phyloP scores from a whole-genome alignment of 1,140 invertebrate genomes.

The Calliphora vicina region DNA sequence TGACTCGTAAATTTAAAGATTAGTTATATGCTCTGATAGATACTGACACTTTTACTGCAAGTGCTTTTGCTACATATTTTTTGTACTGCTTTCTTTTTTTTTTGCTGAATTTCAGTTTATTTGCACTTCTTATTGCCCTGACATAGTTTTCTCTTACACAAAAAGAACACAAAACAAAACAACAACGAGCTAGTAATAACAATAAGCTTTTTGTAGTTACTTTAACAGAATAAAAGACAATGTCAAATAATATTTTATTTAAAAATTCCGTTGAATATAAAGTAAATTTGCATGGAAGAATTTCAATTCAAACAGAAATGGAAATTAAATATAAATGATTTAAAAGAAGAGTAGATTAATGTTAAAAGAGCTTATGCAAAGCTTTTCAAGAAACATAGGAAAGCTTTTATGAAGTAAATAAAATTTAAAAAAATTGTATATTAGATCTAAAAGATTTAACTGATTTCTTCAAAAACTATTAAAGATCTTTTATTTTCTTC shows the following conservation, averaged over 20 bases:
- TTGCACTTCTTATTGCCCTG: background rate
- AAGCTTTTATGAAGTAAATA: no score
- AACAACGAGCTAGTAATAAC: background rate
- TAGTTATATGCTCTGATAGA: slow-evolving; percentile 1
- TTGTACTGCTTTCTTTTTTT: background rate
- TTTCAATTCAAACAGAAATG: no score
- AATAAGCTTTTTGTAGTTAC: background rate
- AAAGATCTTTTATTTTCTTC: no score
- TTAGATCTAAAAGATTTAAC: no score
- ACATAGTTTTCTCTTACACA: background rate
- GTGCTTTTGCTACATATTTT: background rate
- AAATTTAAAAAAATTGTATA: no score
- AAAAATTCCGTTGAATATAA: background rate
- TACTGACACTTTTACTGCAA: slow-evolving; percentile 9
- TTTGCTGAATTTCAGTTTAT: background rate
- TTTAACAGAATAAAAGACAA: background rate
- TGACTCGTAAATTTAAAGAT: slow-evolving; percentile 4
- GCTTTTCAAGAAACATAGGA: no score
- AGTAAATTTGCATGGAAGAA: no score
- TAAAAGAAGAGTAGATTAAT: no score
- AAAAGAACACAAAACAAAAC: background rate
- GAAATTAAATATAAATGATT: no score
- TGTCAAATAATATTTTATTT: background rate
- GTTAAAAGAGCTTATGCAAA: no score
- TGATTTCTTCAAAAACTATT: no score